These are phyloP conservation scores for Apamea monoglypha DNA, from an alignment of 2,888 invertebrate species.

Conservation along the genomic window DNA sequence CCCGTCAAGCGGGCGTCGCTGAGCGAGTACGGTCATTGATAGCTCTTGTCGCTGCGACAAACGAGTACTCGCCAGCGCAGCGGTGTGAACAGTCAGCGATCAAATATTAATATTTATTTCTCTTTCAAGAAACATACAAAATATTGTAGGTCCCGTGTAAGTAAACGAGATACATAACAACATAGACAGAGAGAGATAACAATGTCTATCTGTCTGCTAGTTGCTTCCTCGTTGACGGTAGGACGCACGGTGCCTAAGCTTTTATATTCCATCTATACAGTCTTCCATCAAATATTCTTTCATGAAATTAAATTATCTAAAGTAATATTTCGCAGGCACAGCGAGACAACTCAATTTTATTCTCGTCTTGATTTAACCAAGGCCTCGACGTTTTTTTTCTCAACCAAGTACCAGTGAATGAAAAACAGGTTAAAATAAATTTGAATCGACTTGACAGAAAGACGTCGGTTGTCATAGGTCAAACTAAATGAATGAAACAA, in stretches of 20 bases:
- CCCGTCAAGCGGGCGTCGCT: neutral
- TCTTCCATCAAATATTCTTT: neutral
- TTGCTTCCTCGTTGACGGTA: neutral
- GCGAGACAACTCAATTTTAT: conserved; percentile 14
- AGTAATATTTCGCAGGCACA: conserved; percentile 4
- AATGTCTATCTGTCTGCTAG: neutral
- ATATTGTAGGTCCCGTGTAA: no score
- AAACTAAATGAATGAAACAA: conserved; percentile 25
- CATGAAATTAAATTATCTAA: conserved; percentile 1
- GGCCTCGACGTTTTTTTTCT: neutral
- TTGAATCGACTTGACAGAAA: conserved; percentile 19
- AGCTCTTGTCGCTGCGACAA: neutral
- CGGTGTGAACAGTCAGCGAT: neutral
- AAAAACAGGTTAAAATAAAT: conserved; percentile 38
- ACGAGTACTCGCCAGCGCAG: neutral
- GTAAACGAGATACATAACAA: no score
- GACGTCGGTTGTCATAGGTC: conserved; percentile 24
- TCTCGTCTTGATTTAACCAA: neutral
- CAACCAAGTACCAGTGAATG: neutral
- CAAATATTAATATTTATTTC: neutral
- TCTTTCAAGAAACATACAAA: neutral
- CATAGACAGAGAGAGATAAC: no score
- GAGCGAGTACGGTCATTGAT: neutral
- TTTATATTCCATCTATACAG: neutral
- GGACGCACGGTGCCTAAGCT: neutral